These are phyloP conservation scores for Ditylenchus dipsaci DNA, from an alignment of 1,140 invertebrate genomes.

Conservation along the genomic window DNA sequence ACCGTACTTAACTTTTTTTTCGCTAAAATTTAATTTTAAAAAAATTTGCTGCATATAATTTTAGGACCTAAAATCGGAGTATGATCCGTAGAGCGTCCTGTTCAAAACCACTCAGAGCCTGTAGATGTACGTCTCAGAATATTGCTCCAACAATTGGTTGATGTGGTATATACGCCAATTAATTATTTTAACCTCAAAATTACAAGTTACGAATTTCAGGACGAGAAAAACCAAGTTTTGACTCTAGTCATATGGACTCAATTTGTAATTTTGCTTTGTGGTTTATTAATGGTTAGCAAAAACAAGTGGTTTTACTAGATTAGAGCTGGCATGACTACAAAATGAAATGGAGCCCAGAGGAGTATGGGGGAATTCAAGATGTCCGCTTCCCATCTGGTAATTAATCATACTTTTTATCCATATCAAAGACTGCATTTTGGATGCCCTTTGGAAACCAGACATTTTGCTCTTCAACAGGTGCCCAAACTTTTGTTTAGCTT, in stretches of 20 bases:
- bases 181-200: not conserved
- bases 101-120: constrained; percentile 89
- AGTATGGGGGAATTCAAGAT: constrained; percentile 85
- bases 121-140: constrained; percentile 90
- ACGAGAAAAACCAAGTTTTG: constrained; percentile 54
- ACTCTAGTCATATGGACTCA: constrained; percentile 52
- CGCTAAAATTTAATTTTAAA: too few species aligned
- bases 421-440: not conserved
- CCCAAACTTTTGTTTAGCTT: too few species aligned
- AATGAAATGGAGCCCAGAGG: constrained; percentile 74
- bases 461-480: constrained; percentile 52
- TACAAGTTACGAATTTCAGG: constrained; percentile 48
- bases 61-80: constrained; percentile 59
- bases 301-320: not conserved
- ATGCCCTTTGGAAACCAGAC: constrained; percentile 50
- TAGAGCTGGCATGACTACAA: constrained; percentile 51
- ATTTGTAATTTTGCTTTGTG: constrained; percentile 19
- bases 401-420: too few species aligned
- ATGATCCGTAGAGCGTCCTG: constrained; percentile 95
- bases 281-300: not conserved
- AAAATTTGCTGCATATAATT: too few species aligned
- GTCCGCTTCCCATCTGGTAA: constrained; percentile 71
- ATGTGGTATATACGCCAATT: constrained; percentile 65
- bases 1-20: too few species aligned
- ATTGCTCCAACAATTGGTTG: constrained; percentile 98